phyloP scores from a whole-genome alignment of 2,113 vertebrate genomes.

The Cavia porcellus region DNA sequence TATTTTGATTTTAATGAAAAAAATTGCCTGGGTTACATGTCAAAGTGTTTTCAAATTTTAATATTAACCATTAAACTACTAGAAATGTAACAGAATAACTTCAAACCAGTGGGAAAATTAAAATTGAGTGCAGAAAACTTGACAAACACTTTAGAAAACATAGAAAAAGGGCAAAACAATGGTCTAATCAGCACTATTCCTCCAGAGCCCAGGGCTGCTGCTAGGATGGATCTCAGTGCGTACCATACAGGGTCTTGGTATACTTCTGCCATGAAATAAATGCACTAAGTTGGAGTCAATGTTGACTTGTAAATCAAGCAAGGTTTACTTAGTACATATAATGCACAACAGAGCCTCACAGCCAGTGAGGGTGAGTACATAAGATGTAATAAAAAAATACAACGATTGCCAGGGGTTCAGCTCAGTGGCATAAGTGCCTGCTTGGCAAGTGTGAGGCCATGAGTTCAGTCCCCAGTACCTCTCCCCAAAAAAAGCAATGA shows the following conservation, averaged over 20 bases:
- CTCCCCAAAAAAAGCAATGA: neutral
- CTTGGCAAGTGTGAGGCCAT: too few species aligned
- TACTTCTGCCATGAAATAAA: neutral
- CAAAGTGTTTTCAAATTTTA: neutral
- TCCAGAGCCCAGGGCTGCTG: neutral
- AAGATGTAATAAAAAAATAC: neutral
- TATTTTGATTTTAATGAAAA: neutral
- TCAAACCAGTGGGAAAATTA: neutral
- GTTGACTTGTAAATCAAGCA: neutral
- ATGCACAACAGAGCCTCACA: neutral
- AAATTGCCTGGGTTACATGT: neutral
- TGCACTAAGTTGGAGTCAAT: neutral
- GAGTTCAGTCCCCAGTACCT: too few species aligned
- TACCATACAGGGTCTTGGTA: too few species aligned
- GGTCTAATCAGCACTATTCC: fast-evolving
- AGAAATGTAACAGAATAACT: neutral
- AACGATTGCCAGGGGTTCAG: neutral
- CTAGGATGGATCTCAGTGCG: fast-evolving
- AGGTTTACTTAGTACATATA: neutral
- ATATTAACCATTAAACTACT: neutral
- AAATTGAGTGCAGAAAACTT: neutral
- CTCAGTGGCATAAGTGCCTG: too few species aligned
- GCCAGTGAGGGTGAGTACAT: neutral
- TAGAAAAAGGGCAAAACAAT: neutral
- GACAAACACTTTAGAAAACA: neutral